Base-by-base conservation (phyloP, 2,113 vertebrate genomes). In the Urocitellus parryii region DNA sequence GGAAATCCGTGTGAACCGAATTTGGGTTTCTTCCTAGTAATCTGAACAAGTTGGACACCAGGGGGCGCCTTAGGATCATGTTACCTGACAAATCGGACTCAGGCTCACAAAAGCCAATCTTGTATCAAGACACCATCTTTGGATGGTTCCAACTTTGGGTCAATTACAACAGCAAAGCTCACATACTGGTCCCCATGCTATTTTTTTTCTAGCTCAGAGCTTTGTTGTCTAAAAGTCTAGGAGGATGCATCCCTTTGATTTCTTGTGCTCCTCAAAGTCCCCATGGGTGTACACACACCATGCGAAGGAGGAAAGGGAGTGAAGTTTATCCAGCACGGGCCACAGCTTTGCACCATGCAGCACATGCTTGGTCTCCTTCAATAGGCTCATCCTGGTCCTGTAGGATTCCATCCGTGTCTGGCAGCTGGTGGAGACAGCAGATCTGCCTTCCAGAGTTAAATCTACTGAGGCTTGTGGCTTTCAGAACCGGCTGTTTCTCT, bases 1-100 rank as follows among this genome's bases (percentile, higher is more conserved):
- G 58, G 45, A 63, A 91, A 70, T 76, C 16, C 12, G 1, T 14
- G 24, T 7, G 56, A 67, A 18, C 20, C 39, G 24, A 42, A 74
- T 58, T 7, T 1, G 10, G 29, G 9, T 42, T 34, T 84, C 58
- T 72, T 34, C 61, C 45, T 11, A 3, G 16, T 9, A n/a, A 2
- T 74, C 42, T 61, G 74, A 70, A 56, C 1, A 20, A 32, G 22
- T 20, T 39, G 74, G 77, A 58, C 97, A 88, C 80, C 92, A 97
- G 97, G 88, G 95, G 97, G 97, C 94, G 88, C 94, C 81, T 2
- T 37, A 61, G 84, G 81, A 97, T 88, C 94, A 79, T 34, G 1
- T 48, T 97, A 45, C 51, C 45, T 27, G 32, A 3, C 27, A 1
- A 32, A 10, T 0, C 16, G 5, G 14, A 8, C 4, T 5, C 4